Percentiles rank a stretch among this genome's conserved stretches.
Conservation (phyloP, 2,888 invertebrate genomes). For the Lamellibrachia satsuma region DNA sequence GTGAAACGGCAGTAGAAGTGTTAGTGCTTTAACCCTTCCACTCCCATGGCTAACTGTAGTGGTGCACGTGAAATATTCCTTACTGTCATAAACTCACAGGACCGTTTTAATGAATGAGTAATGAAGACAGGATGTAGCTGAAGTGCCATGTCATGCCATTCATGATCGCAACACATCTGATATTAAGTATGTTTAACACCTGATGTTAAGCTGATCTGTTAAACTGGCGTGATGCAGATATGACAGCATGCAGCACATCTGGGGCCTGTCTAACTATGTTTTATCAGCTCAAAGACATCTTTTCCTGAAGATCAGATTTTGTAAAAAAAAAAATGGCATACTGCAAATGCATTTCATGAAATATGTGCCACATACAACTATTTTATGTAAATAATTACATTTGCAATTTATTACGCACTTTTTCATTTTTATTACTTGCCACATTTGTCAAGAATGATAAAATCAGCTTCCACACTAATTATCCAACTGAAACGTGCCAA, state of each 20-base stretch:
- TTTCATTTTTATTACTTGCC: too few species aligned
- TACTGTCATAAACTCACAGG: neutral
- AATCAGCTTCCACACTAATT: neutral
- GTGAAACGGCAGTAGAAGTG: neutral
- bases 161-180: neutral
- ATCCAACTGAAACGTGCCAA: neutral
- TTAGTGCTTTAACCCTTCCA: neutral
- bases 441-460: neutral
- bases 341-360: neutral
- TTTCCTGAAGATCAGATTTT: too few species aligned
- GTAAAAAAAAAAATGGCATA: too few species aligned
- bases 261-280: neutral
- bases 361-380: too few species aligned
- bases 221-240: neutral
- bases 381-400: too few species aligned
- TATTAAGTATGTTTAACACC: neutral
- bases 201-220: neutral
- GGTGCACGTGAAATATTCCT: neutral
- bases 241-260: neutral
- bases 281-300: neutral
- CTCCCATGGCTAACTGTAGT: neutral
- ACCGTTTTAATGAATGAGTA: neutral
- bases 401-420: too few species aligned
- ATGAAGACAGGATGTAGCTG: neutral
- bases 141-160: neutral